Evolutionary conservation across 2,113 vertebrate species (phyloP), one percentile per base, ranked within the genome.

Genomic region (Chionodraco myersi): DNA sequence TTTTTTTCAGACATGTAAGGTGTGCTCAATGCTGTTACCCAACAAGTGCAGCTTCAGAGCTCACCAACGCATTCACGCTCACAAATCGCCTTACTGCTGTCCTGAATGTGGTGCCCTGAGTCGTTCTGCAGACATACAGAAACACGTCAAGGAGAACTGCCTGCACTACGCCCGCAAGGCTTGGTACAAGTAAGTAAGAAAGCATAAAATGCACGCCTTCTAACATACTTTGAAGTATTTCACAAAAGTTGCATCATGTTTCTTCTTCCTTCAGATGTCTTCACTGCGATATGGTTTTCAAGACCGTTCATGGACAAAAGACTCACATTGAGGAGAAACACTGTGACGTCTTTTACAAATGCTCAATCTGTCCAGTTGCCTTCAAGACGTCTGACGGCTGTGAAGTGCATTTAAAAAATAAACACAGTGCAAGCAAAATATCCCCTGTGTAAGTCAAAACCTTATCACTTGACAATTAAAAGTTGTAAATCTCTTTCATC

Each of bases 91-190:
- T 0, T 97, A 97, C 89, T 96, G 96, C 92, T 99, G 98, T 86
- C 98, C 98, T 0, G 98, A 99, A 93, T 99, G 98, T 0, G 98
- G 98, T 0, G 96, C 95, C 0, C 93, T 96, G 72, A 97, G 96
- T 75, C 96, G 96, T 65, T 98, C 97, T 0, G 96, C 95, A 66
- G 97, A 99, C 86, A 97, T 99, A 91, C 97, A 99, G 89, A 98
- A 96, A n/a, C 98, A 99, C 0, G 96, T 99, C 80, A 97, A 95
- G 88, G 97, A 99, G 88, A 98, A 99, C 86, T 99, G 98, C 90
- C 95, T 99, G 79, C 98, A 99, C 88, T 99, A 98, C 53, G 94
- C 97, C 77, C 97, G 97, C 88, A 98, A 97, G 92, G 96, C 96
- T 15, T 97, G 96, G 79, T 97, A 96, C 96, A 97, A 97, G 98